Percentiles rank a stretch among this genome's conserved stretches.
phyloP scores from a whole-genome alignment of 2,113 vertebrate genomes.

The Urocynchramus pylzowi region DNA sequence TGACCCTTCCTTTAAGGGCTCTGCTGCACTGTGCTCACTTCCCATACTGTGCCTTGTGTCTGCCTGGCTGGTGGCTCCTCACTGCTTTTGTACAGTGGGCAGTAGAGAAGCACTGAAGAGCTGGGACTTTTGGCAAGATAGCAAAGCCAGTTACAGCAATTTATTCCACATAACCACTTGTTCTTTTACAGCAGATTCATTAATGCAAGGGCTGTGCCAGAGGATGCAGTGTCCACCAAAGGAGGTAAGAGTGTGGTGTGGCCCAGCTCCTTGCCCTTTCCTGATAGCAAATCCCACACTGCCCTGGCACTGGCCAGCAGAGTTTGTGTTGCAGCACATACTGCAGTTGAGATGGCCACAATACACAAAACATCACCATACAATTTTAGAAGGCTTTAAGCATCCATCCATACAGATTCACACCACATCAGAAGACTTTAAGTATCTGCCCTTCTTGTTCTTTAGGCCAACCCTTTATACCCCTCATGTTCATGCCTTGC shows the following conservation, averaged over 20 bases:
- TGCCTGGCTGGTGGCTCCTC: neutral
- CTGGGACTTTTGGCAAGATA: neutral
- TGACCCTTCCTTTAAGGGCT: neutral
- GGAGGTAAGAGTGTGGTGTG: neutral
- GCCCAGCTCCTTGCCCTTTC: neutral
- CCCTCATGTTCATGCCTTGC: neutral
- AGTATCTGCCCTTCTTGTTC: neutral
- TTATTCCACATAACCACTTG: neutral
- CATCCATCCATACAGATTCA: neutral
- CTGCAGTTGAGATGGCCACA: neutral
- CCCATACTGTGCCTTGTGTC: rapidly evolving
- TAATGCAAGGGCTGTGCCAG: neutral
- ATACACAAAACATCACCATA: neutral
- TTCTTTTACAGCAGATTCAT: neutral
- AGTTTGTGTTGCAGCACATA: neutral
- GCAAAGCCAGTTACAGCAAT: neutral
- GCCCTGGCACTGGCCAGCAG: neutral
- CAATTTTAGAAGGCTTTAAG: neutral
- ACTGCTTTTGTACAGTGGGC: rapidly evolving
- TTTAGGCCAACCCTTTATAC: neutral
- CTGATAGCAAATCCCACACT: neutral
- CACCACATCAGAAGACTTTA: neutral
- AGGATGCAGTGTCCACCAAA: neutral
- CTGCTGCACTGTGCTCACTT: neutral
- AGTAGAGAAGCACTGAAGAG: neutral